Conservation (phyloP, 2,888 invertebrate genomes). For the Ecliptopera silaceata region DNA sequence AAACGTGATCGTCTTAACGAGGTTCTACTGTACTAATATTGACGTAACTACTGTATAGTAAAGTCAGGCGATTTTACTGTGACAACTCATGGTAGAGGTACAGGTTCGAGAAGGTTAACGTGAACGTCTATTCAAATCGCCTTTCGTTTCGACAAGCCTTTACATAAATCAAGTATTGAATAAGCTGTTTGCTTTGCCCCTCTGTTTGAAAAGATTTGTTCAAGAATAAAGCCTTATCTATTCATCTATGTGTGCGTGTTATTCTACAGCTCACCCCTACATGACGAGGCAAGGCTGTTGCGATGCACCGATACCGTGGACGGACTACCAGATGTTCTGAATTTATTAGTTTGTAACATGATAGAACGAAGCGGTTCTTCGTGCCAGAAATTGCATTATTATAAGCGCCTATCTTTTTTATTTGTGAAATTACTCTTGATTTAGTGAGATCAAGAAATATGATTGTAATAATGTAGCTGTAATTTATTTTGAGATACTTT, state of each 20-base stretch:
- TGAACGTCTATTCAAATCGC: conserved; percentile 75
- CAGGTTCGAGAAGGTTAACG: conserved; percentile 67
- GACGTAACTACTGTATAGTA: too few species aligned
- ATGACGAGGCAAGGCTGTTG: conserved; percentile 32
- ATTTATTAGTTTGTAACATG: conserved; percentile 39
- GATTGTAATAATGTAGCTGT: neutral
- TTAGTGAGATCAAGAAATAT: conserved; percentile 12
- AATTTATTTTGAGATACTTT: neutral
- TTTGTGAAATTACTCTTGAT: conserved; percentile 23
- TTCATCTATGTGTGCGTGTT: conserved; percentile 22
- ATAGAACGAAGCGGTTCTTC: conserved; percentile 30
- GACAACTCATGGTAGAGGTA: too few species aligned
- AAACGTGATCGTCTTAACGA: too few species aligned
- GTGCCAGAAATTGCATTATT: conserved; percentile 19
- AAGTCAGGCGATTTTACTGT: too few species aligned
- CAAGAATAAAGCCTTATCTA: conserved; percentile 30
- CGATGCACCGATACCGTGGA: conserved; percentile 35
- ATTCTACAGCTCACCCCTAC: conserved; percentile 28
- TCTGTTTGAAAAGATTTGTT: conserved; percentile 51
- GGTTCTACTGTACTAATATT: too few species aligned
- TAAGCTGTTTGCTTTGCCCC: conserved; percentile 60
- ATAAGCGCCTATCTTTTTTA: conserved; percentile 19
- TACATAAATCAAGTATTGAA: conserved; percentile 72
- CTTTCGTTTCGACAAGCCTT: conserved; percentile 66
- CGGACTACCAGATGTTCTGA: conserved; percentile 29